phyloP scores from a whole-genome alignment of 2,797 vertebrate genomes.

The Platalea minor region DNA sequence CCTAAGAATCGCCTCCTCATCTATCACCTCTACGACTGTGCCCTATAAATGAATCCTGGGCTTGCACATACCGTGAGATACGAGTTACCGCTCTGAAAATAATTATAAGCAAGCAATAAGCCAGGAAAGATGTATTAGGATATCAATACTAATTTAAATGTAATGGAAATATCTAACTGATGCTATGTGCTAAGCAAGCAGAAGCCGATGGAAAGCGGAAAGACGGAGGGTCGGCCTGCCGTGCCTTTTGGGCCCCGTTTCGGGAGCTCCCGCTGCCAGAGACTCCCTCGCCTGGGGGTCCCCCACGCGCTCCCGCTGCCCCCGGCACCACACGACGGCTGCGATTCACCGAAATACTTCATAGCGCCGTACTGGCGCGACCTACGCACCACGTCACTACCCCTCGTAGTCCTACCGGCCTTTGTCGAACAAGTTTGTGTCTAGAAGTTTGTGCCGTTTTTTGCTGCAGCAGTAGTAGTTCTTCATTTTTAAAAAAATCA shows the following conservation, averaged over 20 bases:
- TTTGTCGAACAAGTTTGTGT: neutral
- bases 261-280: neutral
- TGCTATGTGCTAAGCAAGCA: neutral
- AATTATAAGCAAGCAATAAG: neutral
- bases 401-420: neutral
- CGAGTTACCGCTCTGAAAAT: neutral
- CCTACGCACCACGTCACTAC: neutral
- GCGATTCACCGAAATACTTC: neutral
- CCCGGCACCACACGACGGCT: fast-evolving
- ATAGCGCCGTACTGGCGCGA: fast-evolving
- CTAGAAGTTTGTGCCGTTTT: fast-evolving
- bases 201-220: neutral
- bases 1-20: neutral
- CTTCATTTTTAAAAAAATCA: neutral
- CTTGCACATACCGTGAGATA: neutral
- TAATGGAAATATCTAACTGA: neutral
- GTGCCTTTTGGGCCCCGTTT: neutral
- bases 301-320: neutral
- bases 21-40: neutral
- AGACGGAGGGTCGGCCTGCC: neutral
- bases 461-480: neutral
- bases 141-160: neutral
- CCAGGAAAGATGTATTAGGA: neutral
- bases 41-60: neutral
- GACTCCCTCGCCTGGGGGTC: no score